Conservation (phyloP, 1,140 invertebrate genomes). For the Mya arenaria region DNA sequence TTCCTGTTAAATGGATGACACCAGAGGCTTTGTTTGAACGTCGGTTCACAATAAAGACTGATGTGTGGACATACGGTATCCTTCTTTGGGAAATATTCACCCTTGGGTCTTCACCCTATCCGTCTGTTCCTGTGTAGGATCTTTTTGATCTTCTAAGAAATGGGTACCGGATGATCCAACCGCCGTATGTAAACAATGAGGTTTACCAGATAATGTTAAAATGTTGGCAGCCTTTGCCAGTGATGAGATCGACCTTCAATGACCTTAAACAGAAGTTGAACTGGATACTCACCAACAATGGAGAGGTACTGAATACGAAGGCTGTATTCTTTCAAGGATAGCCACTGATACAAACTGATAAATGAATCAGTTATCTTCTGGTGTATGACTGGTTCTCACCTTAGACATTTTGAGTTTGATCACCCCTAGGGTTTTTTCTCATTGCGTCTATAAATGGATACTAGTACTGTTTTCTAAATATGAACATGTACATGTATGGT, state of each 20-base stretch:
- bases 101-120: constrained; percentile 83
- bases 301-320: too few relatives aligned
- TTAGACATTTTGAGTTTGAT: too few relatives aligned
- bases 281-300: constrained; percentile 90
- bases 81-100: constrained; percentile 84
- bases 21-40: constrained; percentile 89
- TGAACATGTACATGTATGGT: too few relatives aligned
- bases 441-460: too few relatives aligned
- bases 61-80: constrained; percentile 85
- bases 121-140: constrained; percentile 86
- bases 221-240: constrained; percentile 95
- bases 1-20: constrained; percentile 99
- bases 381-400: too few relatives aligned
- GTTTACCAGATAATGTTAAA: constrained; percentile 90
- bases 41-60: constrained; percentile 81
- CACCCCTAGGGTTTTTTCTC: too few relatives aligned
- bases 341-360: too few relatives aligned
- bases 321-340: too few relatives aligned
- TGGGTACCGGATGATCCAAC: constrained; percentile 96
- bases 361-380: too few relatives aligned
- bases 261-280: constrained; percentile 95
- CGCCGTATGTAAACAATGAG: constrained; percentile 93
- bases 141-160: constrained; percentile 92
- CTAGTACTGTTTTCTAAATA: too few relatives aligned
- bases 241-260: constrained; percentile 92